A percentile compares a stretch with the other conserved stretches of the same genome.
phyloP scores from a whole-genome alignment of 2,797 vertebrate genomes.

The Margarornis squamiger region DNA sequence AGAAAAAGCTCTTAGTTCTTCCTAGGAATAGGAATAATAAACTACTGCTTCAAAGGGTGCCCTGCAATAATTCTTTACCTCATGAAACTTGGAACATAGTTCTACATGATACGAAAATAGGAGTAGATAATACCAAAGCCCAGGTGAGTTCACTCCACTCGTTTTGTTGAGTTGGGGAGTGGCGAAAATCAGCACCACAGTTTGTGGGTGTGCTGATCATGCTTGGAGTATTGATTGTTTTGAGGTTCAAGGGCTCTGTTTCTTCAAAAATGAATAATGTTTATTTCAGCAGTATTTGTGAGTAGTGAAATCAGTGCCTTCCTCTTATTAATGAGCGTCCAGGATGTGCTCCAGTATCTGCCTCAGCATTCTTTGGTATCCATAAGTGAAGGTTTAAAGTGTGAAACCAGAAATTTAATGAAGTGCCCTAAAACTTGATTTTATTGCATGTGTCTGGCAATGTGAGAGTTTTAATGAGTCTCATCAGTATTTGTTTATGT shows the following conservation, averaged over 20 bases:
- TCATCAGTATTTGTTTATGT: constrained; percentile 30
- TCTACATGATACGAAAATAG: background rate
- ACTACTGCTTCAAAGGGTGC: background rate
- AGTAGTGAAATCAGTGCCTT: background rate
- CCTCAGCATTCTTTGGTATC: background rate
- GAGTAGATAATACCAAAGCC: background rate
- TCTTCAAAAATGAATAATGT: background rate
- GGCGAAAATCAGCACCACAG: background rate
- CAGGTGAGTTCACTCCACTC: background rate
- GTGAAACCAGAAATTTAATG: background rate
- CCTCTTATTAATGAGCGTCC: background rate
- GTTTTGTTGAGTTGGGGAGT: background rate
- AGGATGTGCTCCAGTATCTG: background rate
- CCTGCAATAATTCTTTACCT: background rate
- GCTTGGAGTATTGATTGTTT: background rate
- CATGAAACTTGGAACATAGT: background rate
- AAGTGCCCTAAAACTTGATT: background rate
- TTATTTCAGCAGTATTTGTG: background rate
- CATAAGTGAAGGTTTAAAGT: background rate
- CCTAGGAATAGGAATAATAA: background rate
- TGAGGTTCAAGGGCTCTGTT: background rate
- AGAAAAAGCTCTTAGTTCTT: background rate
- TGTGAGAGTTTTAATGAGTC: background rate
- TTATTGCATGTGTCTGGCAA: background rate
- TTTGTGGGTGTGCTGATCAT: background rate